Base-by-base conservation (phyloP, 2,113 vertebrate species). In the Podocnemis expansa region DNA sequence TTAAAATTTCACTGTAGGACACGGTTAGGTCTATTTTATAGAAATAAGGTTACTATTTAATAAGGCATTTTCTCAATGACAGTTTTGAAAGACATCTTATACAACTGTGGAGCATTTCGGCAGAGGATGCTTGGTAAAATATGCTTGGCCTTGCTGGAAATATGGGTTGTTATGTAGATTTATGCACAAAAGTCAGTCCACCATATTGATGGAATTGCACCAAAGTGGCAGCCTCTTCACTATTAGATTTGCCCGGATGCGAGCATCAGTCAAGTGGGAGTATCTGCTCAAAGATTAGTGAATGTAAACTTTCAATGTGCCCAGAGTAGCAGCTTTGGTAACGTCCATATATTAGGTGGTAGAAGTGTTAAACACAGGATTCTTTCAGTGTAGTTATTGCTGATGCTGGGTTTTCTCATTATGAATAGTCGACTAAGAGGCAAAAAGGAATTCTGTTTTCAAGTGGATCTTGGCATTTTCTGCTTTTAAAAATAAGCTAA, bases 161-260 rank as follows among this genome's bases (percentile, higher is more conserved):
- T 88, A 41, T 45, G 21, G 73, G 21, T 34, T 51, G 83, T 87
- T 91, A 73, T 14, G 17, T 52, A 4, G n/a, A 51, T 89, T n/a
- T 10, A n/a, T n/a, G n/a, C n/a, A 0, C 29, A 2, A 21, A 34
- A 8, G 38, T 22, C n/a, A 14, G 0, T 1, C 10, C 45, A 5
- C 43, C 27, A 0, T 34, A 2, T 8, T 12, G 54, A 56, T 29
- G 31, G 1, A 67, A 82, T 5, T 13, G 34, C 54, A 41, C 34
- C 47, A 83, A 51, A 51, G 82, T 43, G 91, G 10, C 84, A 29
- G 1, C 34, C 70, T 43, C 3, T 43, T 75, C 24, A n/a, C 38
- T 6, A 12, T 43, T 75, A 10, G 38, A 75, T 43, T 75, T 41
- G 41, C n/a, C 10, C 41, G 25, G 38, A 43, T 75, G 19, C 43